Base-by-base conservation (phyloP, 37 sponge, comb jelly and placozoan genomes). In the Beroe ovata region DNA sequence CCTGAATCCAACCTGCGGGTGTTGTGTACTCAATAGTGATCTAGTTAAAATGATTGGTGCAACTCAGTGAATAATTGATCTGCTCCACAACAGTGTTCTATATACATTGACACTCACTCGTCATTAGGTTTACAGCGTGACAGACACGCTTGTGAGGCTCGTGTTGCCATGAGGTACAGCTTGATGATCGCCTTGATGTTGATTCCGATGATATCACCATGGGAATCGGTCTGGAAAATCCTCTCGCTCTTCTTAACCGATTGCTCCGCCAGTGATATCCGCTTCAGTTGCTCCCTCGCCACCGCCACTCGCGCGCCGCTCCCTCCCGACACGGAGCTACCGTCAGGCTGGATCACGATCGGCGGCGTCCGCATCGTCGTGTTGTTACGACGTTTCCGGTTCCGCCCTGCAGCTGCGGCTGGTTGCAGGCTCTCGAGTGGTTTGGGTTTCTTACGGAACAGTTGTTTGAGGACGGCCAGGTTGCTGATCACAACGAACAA, bases 241-340 rank as follows among this genome's bases (percentile, higher is more conserved):
- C 84, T 38, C 38, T 77, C 84, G n/a, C 54, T 42, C 47, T 77
- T 42, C 38, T 39, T 77, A 25, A 77, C 84, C 8, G 26, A 30
- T 54, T 77, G 84, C 54, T 77, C 84, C 26, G 84, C 84, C 23
- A 77, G 21, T 6, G 84, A 77, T 4, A 77, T 77, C 54, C 84
- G 42, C 54, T 77, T 77, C n/a, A 77, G 38, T 19, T 39, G 54
- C 21, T 77, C 54, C 22, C 33, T 39, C 28, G 42, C 54, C 6
- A 26, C 54, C n/a, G 16, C 47, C 18, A 42, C 23, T 8, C 28
- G 26, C n/a, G n/a, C n/a, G 4, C 28, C 29, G 54, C 11, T 6
- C 11, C 11, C 54, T 6, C 11, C 54, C 11, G 54, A 47, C 11
- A 47, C 11, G 22, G 41, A 40, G 8, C n/a, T 39, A 26, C 36